A percentile compares a stretch with the other conserved stretches of the same genome.
Conservation (phyloP, 2,888 invertebrate species). For the Nomada goodeniana region DNA sequence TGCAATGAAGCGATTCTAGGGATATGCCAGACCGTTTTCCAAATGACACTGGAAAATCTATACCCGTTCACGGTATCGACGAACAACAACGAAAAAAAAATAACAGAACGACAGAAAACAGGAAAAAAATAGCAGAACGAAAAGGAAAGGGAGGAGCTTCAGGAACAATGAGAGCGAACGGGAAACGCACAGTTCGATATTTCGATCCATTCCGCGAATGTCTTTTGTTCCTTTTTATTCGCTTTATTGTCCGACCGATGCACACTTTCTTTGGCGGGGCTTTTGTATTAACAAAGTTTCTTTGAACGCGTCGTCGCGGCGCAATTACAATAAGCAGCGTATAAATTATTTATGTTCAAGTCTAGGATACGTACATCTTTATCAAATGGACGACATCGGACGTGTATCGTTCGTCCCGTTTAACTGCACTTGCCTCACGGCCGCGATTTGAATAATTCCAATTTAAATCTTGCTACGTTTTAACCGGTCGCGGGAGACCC, state of each 20-base stretch:
- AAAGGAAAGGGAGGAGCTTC: not conserved
- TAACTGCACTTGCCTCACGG: not conserved
- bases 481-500: slow-evolving; percentile 34
- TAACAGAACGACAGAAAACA: not conserved
- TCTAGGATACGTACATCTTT: no score
- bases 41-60: slow-evolving; percentile 47
- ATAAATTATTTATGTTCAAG: not conserved
- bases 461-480: slow-evolving; percentile 46
- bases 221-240: slow-evolving; percentile 17
- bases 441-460: slow-evolving; percentile 54
- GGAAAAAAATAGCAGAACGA: not conserved
- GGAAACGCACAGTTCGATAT: slow-evolving; percentile 41
- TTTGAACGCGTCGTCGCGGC: not conserved
- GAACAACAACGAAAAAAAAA: not conserved
- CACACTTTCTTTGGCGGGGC: not conserved
- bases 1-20: slow-evolving; percentile 35
- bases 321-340: no score
- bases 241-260: slow-evolving; percentile 21
- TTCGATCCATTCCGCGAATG: slow-evolving; percentile 32
- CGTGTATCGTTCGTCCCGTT: slow-evolving; percentile 9
- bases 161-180: slow-evolving; percentile 50
- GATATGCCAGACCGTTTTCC: slow-evolving; percentile 30
- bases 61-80: slow-evolving; percentile 34
- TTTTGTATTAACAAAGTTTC: not conserved
- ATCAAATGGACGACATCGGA: slow-evolving; percentile 8